A percentile compares a stretch with the other conserved stretches of the same genome.
Conservation (phyloP, 2,113 vertebrate species). For the Beaufortia kweichowensis region DNA sequence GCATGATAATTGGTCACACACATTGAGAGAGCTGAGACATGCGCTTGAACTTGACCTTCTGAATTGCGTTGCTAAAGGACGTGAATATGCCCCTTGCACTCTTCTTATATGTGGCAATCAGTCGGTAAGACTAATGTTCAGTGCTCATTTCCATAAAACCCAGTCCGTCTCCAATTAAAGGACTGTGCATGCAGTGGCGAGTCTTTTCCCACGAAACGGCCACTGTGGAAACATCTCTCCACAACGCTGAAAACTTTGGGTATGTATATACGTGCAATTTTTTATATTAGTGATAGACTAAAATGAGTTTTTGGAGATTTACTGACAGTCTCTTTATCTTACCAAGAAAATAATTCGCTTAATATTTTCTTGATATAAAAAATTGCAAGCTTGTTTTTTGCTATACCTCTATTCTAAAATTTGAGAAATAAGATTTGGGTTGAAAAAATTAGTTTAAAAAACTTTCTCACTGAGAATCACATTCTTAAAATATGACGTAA, state of each 20-base stretch:
- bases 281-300: too few relatives aligned
- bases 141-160: constrained; percentile 75
- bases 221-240: constrained; percentile 60
- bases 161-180: constrained; percentile 77
- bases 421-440: too few relatives aligned
- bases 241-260: constrained; percentile 1
- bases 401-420: too few relatives aligned
- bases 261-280: constrained; percentile 15
- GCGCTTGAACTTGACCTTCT: constrained; percentile 79
- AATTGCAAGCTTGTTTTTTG: too few relatives aligned
- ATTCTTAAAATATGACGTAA: neutral
- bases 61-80: constrained; percentile 72
- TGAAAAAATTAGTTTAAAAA: too few relatives aligned
- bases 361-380: too few relatives aligned
- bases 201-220: constrained; percentile 65
- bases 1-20: constrained; percentile 64
- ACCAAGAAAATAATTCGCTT: too few relatives aligned
- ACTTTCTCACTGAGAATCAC: too few relatives aligned
- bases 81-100: constrained; percentile 70
- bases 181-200: constrained; percentile 56
- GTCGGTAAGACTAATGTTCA: constrained; percentile 72
- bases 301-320: too few relatives aligned
- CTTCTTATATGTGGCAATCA: constrained; percentile 62
- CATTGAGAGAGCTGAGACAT: constrained; percentile 48
- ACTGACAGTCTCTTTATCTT: too few relatives aligned